A percentile compares a stretch with the other conserved stretches of the same genome.
Evolutionary conservation across 2,797 vertebrate species (phyloP).

Genomic region (Scyliorhinus canicula): DNA sequence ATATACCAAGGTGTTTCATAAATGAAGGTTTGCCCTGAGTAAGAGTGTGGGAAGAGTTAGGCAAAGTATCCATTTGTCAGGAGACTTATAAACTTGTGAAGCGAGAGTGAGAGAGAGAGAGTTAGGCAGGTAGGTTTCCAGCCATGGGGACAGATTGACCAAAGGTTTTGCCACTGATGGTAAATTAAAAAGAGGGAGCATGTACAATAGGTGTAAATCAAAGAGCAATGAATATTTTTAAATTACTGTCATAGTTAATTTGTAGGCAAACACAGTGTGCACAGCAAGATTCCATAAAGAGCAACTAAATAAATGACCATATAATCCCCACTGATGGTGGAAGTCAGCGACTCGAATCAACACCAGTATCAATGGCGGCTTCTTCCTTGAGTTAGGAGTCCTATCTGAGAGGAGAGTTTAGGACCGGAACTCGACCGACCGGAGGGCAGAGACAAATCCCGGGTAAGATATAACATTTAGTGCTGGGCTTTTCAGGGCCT

Average conservation of each 20-base stretch:
- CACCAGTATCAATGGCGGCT: too few species aligned
- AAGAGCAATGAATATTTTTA: not conserved
- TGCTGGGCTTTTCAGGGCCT: too few species aligned
- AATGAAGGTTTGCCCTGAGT: not conserved
- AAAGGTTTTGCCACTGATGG: not conserved
- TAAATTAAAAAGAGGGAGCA: not conserved
- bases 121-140: not conserved
- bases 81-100: not conserved
- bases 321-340: too few species aligned
- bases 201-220: not conserved
- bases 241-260: not conserved
- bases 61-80: not conserved
- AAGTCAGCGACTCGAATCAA: too few species aligned
- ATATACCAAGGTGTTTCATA: not conserved
- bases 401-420: too few species aligned
- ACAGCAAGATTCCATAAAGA: not conserved
- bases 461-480: too few species aligned
- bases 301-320: not conserved
- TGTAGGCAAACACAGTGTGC: not conserved
- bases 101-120: not conserved
- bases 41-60: not conserved
- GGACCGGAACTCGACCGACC: too few species aligned
- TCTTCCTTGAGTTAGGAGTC: too few species aligned
- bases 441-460: too few species aligned
- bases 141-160: too few species aligned